These are phyloP conservation scores for Trisateles emortualis DNA, from an alignment of 2,888 invertebrate species.

Conservation along the genomic window DNA sequence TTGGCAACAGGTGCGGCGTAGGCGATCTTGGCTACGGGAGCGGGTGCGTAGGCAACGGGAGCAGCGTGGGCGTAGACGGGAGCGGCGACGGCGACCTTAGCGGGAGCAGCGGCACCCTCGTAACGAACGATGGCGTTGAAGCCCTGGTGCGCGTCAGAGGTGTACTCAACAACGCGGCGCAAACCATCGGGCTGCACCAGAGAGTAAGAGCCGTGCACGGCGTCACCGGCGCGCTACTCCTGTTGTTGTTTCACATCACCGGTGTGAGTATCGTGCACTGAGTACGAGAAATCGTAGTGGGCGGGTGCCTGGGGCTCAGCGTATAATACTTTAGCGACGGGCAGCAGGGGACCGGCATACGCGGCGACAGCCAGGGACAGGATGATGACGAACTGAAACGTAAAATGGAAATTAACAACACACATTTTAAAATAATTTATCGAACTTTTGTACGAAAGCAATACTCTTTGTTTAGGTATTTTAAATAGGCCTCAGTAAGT, in stretches of 20 bases:
- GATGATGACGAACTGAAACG: constrained; percentile 63
- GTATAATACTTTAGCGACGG: constrained; percentile 67
- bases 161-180: constrained; percentile 79
- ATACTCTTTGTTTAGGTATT: too few species aligned
- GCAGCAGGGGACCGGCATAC: constrained; percentile 57
- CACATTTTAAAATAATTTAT: too few species aligned
- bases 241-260: constrained; percentile 82
- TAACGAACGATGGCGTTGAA: constrained; percentile 81
- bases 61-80: constrained; percentile 50
- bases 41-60: constrained; percentile 61
- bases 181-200: constrained; percentile 81
- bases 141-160: constrained; percentile 74
- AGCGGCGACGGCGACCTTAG: constrained; percentile 41
- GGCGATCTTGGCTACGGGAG: constrained; percentile 54
- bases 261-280: constrained; percentile 76
- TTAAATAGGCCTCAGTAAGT: too few species aligned
- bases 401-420: background rate
- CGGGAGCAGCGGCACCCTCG: constrained; percentile 68
- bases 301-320: constrained; percentile 73
- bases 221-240: constrained; percentile 76
- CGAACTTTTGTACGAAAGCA: too few species aligned
- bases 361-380: constrained; percentile 65
- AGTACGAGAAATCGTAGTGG: constrained; percentile 78
- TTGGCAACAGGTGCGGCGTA: constrained; percentile 62
- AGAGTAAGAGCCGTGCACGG: constrained; percentile 80